Conservation (phyloP, 1,140 invertebrate genomes). For the Aradophagus sp. region DNA sequence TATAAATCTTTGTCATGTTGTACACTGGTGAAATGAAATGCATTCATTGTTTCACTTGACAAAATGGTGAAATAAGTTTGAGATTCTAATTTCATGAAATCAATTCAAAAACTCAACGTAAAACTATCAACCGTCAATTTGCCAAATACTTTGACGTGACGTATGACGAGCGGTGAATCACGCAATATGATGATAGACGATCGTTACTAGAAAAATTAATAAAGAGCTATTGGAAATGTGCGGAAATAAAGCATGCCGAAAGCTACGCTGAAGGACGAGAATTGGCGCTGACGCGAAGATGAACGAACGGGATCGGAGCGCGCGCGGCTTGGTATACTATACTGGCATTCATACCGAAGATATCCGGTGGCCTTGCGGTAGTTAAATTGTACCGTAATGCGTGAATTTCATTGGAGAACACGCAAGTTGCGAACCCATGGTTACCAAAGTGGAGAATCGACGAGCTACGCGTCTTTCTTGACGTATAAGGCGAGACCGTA, state of each 20-base stretch:
- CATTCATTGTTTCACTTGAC: too few relatives aligned
- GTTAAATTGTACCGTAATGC: conserved; percentile 72
- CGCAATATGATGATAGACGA: too few relatives aligned
- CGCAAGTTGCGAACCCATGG: conserved; percentile 47
- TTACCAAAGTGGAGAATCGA: conserved; percentile 43
- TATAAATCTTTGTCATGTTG: too few relatives aligned
- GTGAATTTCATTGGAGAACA: conserved; percentile 67
- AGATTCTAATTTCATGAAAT: too few relatives aligned
- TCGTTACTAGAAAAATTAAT: too few relatives aligned
- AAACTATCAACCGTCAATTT: too few relatives aligned
- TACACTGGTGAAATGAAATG: too few relatives aligned
- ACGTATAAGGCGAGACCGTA: conserved; percentile 43
- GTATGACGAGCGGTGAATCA: too few relatives aligned
- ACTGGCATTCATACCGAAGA: conserved; percentile 54
- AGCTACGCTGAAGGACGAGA: conserved; percentile 40
- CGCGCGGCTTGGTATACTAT: conserved; percentile 18
- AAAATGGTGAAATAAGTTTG: too few relatives aligned
- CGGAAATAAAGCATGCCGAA: conserved; percentile 21
- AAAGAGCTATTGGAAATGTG: neutral
- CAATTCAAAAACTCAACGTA: too few relatives aligned
- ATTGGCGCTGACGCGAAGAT: conserved; percentile 39
- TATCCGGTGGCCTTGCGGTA: conserved; percentile 69
- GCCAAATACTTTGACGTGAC: too few relatives aligned
- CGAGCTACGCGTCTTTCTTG: conserved; percentile 31
- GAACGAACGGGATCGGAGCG: conserved; percentile 45